phyloP scores from a whole-genome alignment of 2,113 vertebrate species.

The Planiliza haematocheilus region DNA sequence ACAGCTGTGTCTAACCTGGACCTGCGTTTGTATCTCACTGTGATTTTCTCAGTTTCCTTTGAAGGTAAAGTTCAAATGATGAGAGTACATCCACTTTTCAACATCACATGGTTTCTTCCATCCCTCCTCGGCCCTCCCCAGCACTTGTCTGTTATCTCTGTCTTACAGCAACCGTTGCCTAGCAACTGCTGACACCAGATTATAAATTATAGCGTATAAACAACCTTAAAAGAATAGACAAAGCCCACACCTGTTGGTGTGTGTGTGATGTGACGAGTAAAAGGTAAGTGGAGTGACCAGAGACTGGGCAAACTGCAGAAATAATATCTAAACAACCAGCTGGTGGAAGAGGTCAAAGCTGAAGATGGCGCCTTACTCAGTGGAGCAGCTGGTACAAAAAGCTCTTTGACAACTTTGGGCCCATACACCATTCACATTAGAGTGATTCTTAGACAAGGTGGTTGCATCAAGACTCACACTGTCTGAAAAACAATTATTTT shows the following conservation, averaged over 20 bases:
- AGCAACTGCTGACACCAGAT: conserved; percentile 32
- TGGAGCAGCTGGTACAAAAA: no score
- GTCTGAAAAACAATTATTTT: no score
- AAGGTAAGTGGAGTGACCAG: background rate
- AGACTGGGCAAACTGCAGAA: no score
- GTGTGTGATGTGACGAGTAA: background rate
- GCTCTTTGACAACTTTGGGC: no score
- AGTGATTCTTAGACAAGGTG: no score
- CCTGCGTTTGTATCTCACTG: background rate
- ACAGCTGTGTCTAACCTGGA: background rate
- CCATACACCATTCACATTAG: no score
- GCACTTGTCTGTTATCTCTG: conserved; percentile 2
- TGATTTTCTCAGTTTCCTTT: conserved; percentile 10
- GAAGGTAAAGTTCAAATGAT: conserved; percentile 34
- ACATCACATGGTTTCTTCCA: background rate
- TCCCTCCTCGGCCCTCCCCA: background rate
- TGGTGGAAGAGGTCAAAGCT: no score
- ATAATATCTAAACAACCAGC: no score
- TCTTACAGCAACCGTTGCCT: conserved; percentile 11
- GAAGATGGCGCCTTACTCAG: no score
- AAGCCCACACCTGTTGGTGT: background rate
- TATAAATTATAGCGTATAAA: conserved; percentile 14
- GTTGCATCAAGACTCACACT: no score
- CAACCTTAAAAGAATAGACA: background rate
- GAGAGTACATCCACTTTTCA: conserved; percentile 5